Base-by-base conservation (phyloP, 2,113 vertebrate genomes). In the Hemichromis elongatus region DNA sequence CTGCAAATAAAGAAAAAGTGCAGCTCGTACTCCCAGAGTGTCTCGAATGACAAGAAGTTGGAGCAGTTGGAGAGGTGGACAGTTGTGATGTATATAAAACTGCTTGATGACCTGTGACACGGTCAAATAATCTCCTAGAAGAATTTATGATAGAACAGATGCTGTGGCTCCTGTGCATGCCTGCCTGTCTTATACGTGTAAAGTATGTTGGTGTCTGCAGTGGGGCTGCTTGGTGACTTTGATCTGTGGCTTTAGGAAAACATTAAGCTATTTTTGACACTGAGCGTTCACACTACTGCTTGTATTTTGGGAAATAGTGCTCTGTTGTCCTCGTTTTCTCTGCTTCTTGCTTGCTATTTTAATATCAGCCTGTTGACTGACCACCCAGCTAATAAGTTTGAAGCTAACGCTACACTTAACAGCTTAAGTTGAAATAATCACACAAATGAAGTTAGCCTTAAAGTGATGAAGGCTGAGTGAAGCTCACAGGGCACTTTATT, bases 81-180 rank as follows among this genome's bases (percentile, higher is more conserved):
- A 91, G 86, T 59, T 92, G 88, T 73, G 75, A 79, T 33, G 10
- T 42, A 55, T 55, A 77, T 80, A 53, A 82, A 68, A 73, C 40
- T 42, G 45, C 9, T 77, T 54, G 59, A 42, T 78, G 82, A 81
- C 78, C 7, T 7, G 30, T 54, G 18, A 47, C 55, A 24, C 53
- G 77, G 83, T 89, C 82, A 81, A 9, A 33, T 79, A 50, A 54
- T 16, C 61, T 83, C 52, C 68, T 30, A 14, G 54, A 75, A 78
- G 21, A 81, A 90, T 90, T 79, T 86, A 90, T 18, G 75, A 84
- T 61, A 18, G 54, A 81, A 66, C 88, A 90, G 77, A 88, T 86
- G 88, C 79, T 61, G 16, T 47, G 50, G 63, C 70, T 80, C 16
- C 47, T 21, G 16, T 66, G 35, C 40, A 13, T 0, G 35, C 33